These are phyloP conservation scores for Heterodera filipjevi DNA, from an alignment of 2,888 invertebrate species.

Conservation along the genomic window DNA sequence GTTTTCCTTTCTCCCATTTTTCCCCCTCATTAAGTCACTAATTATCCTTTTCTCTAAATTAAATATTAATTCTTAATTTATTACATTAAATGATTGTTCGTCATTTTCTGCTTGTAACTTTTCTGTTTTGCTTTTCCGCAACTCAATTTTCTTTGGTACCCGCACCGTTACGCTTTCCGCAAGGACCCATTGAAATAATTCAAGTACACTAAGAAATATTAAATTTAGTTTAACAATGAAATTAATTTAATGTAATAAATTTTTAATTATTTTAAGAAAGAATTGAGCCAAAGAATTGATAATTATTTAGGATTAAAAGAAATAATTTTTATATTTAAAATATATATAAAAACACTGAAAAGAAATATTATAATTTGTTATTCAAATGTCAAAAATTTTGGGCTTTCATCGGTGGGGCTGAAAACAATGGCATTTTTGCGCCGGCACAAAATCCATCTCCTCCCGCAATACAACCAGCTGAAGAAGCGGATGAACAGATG, in stretches of 20 bases:
- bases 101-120: not conserved
- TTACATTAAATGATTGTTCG: not conserved
- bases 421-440: not conserved
- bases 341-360: too few relatives aligned
- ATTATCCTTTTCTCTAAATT: not conserved
- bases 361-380: not conserved
- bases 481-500: not conserved
- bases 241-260: too few relatives aligned
- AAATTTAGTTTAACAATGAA: too few relatives aligned
- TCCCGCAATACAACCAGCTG: not conserved
- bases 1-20: not conserved
- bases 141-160: not conserved
- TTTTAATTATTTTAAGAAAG: too few relatives aligned
- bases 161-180: not conserved
- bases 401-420: not conserved
- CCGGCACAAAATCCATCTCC: not conserved
- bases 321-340: not conserved
- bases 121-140: not conserved
- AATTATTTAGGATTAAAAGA: not conserved
- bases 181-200: not conserved
- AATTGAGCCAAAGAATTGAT: too few relatives aligned
- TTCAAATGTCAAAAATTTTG: too few relatives aligned
- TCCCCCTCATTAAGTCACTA: not conserved
- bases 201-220: too few relatives aligned
- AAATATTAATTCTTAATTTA: not conserved